A percentile compares a stretch with the other conserved stretches of the same genome.
These are phyloP conservation scores for Ricordea florida DNA, from an alignment of 92 coral and sea anemone species.

Conservation along the genomic window DNA sequence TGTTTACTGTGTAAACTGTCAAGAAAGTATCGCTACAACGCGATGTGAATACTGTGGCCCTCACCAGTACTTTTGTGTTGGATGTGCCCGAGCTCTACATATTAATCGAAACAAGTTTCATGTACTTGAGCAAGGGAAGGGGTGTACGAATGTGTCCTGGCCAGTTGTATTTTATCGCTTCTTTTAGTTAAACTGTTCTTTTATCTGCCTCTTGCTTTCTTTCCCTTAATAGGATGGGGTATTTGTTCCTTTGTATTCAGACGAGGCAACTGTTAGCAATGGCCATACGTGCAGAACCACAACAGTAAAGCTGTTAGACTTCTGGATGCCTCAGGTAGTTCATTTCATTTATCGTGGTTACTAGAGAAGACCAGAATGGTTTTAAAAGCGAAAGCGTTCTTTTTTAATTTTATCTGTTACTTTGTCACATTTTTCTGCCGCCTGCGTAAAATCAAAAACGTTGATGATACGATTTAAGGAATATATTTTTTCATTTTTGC, in stretches of 20 bases:
- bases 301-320: constrained; percentile 34
- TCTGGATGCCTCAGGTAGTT: constrained; percentile 50
- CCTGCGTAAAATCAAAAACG: neutral
- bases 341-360: neutral
- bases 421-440: neutral
- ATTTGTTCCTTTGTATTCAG: constrained; percentile 26
- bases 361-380: neutral
- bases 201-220: neutral
- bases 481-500: too few relatives aligned
- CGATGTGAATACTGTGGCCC: constrained; percentile 62
- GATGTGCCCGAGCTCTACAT: constrained; percentile 33
- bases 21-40: constrained; percentile 5
- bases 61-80: constrained; percentile 53
- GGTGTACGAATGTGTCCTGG: neutral
- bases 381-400: neutral
- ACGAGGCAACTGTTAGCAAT: constrained; percentile 35
- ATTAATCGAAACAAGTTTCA: constrained; percentile 54
- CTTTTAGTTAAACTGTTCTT: neutral
- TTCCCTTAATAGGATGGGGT: constrained; percentile 13
- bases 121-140: constrained; percentile 64
- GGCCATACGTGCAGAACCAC: constrained; percentile 29
- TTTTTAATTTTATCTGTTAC: neutral
- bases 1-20: constrained; percentile 23
- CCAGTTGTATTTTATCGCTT: neutral
- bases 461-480: neutral